A percentile compares a stretch with the other conserved stretches of the same genome.
Evolutionary conservation across 2,113 vertebrate species (phyloP).

Genomic region (Tympanuchus pallidicinctus): DNA sequence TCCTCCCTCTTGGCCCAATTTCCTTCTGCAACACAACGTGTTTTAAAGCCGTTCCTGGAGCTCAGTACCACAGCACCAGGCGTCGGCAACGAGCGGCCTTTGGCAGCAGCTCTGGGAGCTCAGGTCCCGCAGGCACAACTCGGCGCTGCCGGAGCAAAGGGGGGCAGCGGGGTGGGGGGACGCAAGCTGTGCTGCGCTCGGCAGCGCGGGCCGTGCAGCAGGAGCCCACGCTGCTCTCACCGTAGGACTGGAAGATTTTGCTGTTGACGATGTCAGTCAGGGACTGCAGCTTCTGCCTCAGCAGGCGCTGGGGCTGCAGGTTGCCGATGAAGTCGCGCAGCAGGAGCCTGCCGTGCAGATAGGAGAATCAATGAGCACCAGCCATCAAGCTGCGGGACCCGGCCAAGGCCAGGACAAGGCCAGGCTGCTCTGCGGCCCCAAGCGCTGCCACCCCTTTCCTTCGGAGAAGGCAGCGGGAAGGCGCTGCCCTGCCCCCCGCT

Average conservation of each 20-base stretch:
- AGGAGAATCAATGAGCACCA: rapidly evolving
- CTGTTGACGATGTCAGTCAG: conserved; percentile 46
- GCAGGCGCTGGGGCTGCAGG: conserved; percentile 53
- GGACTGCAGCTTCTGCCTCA: conserved; percentile 71
- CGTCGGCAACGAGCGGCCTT: no score
- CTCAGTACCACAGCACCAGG: background rate
- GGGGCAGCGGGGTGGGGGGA: background rate
- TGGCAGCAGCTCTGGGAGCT: background rate
- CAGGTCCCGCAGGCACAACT: background rate
- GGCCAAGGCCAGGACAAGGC: no score
- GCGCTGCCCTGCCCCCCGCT: rapidly evolving
- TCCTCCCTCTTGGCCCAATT: rapidly evolving
- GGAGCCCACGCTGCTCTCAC: background rate
- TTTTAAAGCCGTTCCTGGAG: background rate
- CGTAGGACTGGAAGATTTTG: conserved; percentile 35
- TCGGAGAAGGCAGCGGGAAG: background rate
- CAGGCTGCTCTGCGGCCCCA: background rate
- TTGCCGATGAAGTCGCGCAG: conserved; percentile 63
- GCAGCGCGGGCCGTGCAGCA: background rate
- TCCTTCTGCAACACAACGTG: background rate
- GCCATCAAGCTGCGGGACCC: rapidly evolving
- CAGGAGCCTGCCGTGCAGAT: background rate
- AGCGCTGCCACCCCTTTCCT: background rate
- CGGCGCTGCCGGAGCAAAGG: background rate
- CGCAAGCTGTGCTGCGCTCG: rapidly evolving